Evolutionary conservation across 1,140 invertebrate species (phyloP).

Genomic region (Drosophila virilis): DNA sequence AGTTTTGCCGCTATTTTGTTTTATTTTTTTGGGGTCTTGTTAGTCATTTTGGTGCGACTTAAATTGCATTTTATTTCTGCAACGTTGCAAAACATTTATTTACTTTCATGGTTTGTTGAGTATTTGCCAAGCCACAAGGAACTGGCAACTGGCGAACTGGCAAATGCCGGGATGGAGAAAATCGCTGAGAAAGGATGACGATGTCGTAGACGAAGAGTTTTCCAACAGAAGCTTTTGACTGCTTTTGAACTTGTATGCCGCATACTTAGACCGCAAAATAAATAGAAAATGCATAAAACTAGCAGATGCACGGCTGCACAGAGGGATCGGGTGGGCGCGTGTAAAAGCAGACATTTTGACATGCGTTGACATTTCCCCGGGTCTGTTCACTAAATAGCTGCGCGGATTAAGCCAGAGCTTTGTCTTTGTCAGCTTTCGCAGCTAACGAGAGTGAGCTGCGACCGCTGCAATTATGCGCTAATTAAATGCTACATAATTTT

Average conservation of each 20-base stretch:
- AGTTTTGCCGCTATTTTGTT: conserved; percentile 3
- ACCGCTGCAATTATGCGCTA: conserved; percentile 76
- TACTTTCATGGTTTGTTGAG: conserved; percentile 83
- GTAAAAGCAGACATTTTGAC: conserved; percentile 13
- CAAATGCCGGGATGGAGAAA: conserved; percentile 25
- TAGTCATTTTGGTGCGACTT: conserved; percentile 80
- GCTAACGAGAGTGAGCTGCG: conserved; percentile 20
- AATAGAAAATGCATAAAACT: conserved; percentile 19
- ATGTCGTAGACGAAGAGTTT: conserved; percentile 29
- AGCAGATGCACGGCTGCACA: conserved; percentile 4
- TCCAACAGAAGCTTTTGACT: conserved; percentile 69
- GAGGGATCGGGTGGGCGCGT: conserved; percentile 5
- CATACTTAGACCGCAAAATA: conserved; percentile 65
- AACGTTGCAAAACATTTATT: conserved; percentile 83
- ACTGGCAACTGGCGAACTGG: conserved; percentile 18
- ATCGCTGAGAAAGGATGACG: conserved; percentile 48
- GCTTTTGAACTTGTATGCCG: conserved; percentile 72
- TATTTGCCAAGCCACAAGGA: conserved; percentile 82
- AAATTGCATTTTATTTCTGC: conserved; percentile 83
- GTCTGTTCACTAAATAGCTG: conserved; percentile 27
- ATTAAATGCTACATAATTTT: conserved; percentile 83
- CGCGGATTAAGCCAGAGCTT: conserved; percentile 27
- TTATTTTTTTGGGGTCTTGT: conserved; percentile 27
- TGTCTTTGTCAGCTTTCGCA: conserved; percentile 12
- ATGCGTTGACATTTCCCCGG: conserved; percentile 26